These are phyloP conservation scores for Atopsyche davidsoni DNA, from an alignment of 1,140 invertebrate species.

Conservation along the genomic window DNA sequence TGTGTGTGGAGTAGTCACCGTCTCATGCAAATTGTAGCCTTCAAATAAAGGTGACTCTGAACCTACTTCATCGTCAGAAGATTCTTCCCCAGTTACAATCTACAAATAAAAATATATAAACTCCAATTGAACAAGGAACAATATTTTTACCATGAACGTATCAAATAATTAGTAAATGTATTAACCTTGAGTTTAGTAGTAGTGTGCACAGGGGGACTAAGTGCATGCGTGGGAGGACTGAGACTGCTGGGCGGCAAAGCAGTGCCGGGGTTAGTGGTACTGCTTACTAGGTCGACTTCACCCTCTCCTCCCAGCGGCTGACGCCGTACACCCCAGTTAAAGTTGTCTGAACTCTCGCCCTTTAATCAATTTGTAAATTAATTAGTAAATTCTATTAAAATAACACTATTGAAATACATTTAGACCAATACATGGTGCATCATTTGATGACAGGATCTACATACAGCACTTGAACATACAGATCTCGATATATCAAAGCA, in stretches of 20 bases:
- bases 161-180: too few relatives aligned
- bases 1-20: slow-evolving; percentile 30
- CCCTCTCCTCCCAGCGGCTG: slow-evolving; percentile 72
- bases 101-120: slow-evolving; percentile 5
- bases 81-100: slow-evolving; percentile 58
- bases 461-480: slow-evolving; percentile 1
- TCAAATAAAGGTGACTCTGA: slow-evolving; percentile 82
- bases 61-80: slow-evolving; percentile 84
- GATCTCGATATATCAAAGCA: background rate
- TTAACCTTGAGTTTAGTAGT: slow-evolving; percentile 50
- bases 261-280: slow-evolving; percentile 32
- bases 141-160: slow-evolving; percentile 7
- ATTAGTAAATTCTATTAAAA: background rate
- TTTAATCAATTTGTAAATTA: slow-evolving; percentile 34
- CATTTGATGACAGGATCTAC: too few relatives aligned
- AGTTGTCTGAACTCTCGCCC: slow-evolving; percentile 94
- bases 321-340: slow-evolving; percentile 91
- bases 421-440: too few relatives aligned
- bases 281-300: slow-evolving; percentile 52
- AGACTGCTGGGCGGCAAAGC: too few relatives aligned
- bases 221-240: too few relatives aligned
- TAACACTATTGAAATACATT: background rate
- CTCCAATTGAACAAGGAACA: slow-evolving; percentile 1
- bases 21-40: slow-evolving; percentile 18
- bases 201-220: background rate